These are phyloP conservation scores for Crotalus horridus DNA, from an alignment of 2,113 vertebrate genomes.

Conservation along the genomic window DNA sequence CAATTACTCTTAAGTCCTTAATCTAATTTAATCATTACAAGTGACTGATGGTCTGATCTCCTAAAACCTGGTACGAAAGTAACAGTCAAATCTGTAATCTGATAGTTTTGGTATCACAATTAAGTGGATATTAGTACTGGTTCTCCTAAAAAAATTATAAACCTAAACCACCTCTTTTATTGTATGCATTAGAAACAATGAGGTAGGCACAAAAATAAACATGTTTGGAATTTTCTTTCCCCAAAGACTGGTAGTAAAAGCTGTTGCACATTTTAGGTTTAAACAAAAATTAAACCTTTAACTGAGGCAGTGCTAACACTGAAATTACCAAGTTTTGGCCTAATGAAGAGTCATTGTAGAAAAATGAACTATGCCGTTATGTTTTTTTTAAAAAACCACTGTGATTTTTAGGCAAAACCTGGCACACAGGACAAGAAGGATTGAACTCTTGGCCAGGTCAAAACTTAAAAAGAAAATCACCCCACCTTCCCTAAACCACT, in stretches of 20 bases:
- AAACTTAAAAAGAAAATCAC: constrained; percentile 61
- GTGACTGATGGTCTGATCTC: constrained; percentile 49
- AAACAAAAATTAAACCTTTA: constrained; percentile 77
- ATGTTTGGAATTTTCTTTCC: constrained; percentile 64
- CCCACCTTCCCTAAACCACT: constrained; percentile 68
- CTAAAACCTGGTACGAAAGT: constrained; percentile 61
- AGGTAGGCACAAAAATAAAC: constrained; percentile 81
- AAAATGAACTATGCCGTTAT: constrained; percentile 58
- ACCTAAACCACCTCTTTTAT: constrained; percentile 78
- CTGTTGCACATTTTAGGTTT: constrained; percentile 72
- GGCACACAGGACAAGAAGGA: constrained; percentile 70
- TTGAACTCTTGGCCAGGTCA: constrained; percentile 68
- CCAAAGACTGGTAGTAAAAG: constrained; percentile 65
- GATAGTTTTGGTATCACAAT: constrained; percentile 77
- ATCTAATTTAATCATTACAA: constrained; percentile 39
- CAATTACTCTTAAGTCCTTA: constrained; percentile 43
- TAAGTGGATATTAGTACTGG: constrained; percentile 77
- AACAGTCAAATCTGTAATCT: constrained; percentile 68
- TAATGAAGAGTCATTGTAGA: constrained; percentile 67
- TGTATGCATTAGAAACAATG: constrained; percentile 82
- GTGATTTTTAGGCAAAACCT: constrained; percentile 74
- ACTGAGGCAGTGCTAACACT: constrained; percentile 79
- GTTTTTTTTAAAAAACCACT: constrained; percentile 47
- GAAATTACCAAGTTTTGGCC: constrained; percentile 75
- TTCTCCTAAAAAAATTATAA: constrained; percentile 60